Evolutionary conservation across 1,140 invertebrate species (phyloP).

Genomic region (Melanaphis sacchari): DNA sequence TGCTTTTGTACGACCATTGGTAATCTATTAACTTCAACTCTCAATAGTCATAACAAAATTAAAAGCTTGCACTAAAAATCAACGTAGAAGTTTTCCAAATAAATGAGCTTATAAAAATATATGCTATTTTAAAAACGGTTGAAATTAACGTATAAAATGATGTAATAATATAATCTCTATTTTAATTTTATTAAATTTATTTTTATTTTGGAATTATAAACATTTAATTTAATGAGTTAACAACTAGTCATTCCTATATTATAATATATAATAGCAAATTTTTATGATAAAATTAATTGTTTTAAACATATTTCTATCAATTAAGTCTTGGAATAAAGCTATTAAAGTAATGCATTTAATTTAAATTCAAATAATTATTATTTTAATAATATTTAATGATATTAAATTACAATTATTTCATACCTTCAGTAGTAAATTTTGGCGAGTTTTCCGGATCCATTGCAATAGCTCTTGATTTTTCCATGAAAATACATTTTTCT

Average conservation of each 20-base stretch:
- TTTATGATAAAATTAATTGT: neutral
- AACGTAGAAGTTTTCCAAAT: no score
- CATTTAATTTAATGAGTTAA: neutral
- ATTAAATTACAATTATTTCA: neutral
- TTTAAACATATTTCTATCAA: neutral
- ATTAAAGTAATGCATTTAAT: neutral
- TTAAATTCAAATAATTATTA: neutral
- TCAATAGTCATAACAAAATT: no score
- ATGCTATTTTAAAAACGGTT: no score
- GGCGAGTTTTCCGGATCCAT: slow-evolving; percentile 4
- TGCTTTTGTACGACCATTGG: no score
- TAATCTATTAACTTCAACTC: no score
- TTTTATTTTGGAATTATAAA: neutral
- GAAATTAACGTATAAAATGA: no score
- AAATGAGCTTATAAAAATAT: no score
- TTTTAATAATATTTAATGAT: no score
- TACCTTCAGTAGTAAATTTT: slow-evolving; percentile 35
- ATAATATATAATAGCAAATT: neutral
- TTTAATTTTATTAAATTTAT: no score
- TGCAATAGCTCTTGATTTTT: slow-evolving; percentile 5
- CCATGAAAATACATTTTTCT: slow-evolving; percentile 32
- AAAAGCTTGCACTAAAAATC: no score
- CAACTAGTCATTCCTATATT: neutral
- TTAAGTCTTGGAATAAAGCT: neutral
- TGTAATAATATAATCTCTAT: no score